Conservation (phyloP, 2,113 vertebrate genomes). For the Fregata magnificens region DNA sequence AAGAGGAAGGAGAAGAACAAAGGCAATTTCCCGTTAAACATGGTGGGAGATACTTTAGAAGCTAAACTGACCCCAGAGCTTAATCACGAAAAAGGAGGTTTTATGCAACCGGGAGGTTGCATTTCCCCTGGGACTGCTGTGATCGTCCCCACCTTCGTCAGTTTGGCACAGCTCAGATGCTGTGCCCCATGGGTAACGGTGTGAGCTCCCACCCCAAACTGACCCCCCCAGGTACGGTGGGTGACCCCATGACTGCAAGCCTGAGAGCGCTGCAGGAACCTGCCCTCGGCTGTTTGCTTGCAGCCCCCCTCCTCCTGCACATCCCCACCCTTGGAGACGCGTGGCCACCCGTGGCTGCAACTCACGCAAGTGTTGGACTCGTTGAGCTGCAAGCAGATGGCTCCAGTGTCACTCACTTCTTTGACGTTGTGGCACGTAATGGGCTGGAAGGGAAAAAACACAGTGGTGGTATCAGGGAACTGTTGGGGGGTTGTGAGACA, state of each 20-base stretch:
- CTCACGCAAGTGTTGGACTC: slow-evolving; percentile 71
- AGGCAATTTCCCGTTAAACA: neutral
- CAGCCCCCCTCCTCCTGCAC: neutral
- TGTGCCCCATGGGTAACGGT: accelerated
- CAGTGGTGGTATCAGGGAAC: accelerated
- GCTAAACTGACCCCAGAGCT: neutral
- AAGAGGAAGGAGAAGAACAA: slow-evolving; percentile 40
- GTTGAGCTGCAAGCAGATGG: slow-evolving; percentile 67
- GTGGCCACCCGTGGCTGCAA: neutral
- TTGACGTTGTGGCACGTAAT: slow-evolving; percentile 44
- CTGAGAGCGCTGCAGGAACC: neutral
- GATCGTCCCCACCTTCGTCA: neutral
- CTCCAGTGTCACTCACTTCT: neutral
- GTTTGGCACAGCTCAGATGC: neutral
- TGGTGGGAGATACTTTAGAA: neutral
- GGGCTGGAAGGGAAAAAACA: slow-evolving; percentile 16
- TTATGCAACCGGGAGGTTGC: neutral
- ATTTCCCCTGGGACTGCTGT: neutral
- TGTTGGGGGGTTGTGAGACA: accelerated
- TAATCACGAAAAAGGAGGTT: neutral
- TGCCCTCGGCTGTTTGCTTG: neutral
- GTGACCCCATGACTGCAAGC: neutral
- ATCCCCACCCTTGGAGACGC: accelerated
- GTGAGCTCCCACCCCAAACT: neutral
- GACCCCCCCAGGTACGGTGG: accelerated